Conservation (phyloP, 2,888 invertebrate genomes). For the Theretra japonica region DNA sequence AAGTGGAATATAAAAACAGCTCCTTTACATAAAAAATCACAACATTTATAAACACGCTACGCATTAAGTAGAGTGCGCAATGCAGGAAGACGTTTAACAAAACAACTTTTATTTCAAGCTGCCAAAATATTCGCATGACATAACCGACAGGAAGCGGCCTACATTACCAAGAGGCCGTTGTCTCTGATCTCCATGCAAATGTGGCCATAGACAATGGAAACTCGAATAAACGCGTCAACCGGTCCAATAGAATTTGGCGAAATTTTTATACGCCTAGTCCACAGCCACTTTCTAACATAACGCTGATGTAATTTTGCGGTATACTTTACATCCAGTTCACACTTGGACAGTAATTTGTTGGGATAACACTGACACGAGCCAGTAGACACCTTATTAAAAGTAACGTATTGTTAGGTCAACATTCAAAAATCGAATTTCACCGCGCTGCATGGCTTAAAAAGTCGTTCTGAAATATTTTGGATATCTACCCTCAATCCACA, state of each 20-base stretch:
- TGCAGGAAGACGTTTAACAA: not conserved
- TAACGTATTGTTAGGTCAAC: not conserved
- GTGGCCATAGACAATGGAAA: slow-evolving; percentile 5
- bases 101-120: not conserved
- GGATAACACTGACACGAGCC: not conserved
- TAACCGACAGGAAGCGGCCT: slow-evolving; percentile 15
- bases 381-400: not conserved
- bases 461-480: too few species aligned
- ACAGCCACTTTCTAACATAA: slow-evolving; percentile 31
- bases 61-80: not conserved
- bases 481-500: too few species aligned
- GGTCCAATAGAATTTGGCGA: slow-evolving; percentile 19
- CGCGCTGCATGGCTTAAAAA: not conserved
- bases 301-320: slow-evolving; percentile 26
- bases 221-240: not conserved
- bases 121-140: slow-evolving; percentile 9
- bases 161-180: not conserved
- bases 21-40: too few species aligned
- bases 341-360: slow-evolving; percentile 12
- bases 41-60: too few species aligned
- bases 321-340: slow-evolving; percentile 8
- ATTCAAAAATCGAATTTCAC: not conserved
- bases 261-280: slow-evolving; percentile 9
- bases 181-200: not conserved
- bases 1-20: too few species aligned